Evolutionary conservation across 2,113 vertebrate species (phyloP), one percentile per base, ranked within the genome.

Genomic region (Bathybates hornii): DNA sequence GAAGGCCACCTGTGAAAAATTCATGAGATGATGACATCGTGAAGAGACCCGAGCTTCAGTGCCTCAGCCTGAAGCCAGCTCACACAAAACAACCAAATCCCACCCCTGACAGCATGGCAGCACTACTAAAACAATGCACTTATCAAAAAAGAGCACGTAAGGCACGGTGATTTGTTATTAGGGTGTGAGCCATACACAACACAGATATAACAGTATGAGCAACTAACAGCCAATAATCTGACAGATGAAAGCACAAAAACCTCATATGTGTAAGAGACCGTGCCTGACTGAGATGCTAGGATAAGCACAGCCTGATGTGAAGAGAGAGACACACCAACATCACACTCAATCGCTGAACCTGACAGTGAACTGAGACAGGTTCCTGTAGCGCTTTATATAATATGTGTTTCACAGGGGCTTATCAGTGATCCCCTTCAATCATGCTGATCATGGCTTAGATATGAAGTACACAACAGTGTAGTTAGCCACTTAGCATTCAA

Each of bases 391-490:
- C 73, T 88, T 88, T 89, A 71, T 83, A 43, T 66, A 56, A 84
- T 83, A 27, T 80, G 48, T 76, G 87, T 87, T 92, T 87, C 85
- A 80, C 80, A 80, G 84, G 78, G 73, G 80, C 76, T 94, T 91
- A 93, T 91, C 87, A 57, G 89, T 36, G 89, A 92, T 86, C 89
- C 88, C 45, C 57, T 85, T 91, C 88, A 87, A 92, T 91, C 86
- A 92, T 73, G 88, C 90, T 85, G 89, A 94, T 93, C 71, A 41
- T 2, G 85, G 84, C 89, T 89, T 92, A 73, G 87, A 91, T 88
- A 92, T 68, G 71, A 80, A 79, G 56, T 27, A 21, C 56, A 88
- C 83, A 73, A 87, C 9, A 17, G 80, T 50, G 66, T 5, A 63
- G 88, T 87, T 85, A 73, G 81, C 80, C 86, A 83, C 43, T 80